These are phyloP conservation scores for Drepanosiphum platanoidis DNA, from an alignment of 2,888 invertebrate species.

Conservation along the genomic window DNA sequence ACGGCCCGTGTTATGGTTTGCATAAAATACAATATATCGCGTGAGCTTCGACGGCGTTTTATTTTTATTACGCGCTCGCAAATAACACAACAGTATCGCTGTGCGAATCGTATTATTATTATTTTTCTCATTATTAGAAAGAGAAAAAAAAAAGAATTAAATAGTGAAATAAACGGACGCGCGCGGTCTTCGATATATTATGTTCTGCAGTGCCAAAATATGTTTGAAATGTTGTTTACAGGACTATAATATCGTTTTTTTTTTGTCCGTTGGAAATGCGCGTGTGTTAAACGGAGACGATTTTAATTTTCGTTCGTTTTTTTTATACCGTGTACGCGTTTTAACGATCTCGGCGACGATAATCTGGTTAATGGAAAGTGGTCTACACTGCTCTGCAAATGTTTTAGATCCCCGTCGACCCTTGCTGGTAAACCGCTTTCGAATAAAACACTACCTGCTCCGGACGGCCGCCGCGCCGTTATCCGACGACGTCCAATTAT, in stretches of 20 bases:
- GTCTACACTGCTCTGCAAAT: not conserved
- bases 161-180: too few relatives aligned
- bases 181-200: too few relatives aligned
- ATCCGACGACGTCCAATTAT: constrained; percentile 53
- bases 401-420: not conserved
- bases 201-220: too few relatives aligned
- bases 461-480: not conserved
- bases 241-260: not conserved
- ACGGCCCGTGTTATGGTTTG: constrained; percentile 6
- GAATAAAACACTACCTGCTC: constrained; percentile 25
- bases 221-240: too few relatives aligned
- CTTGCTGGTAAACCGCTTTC: constrained; percentile 51
- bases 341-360: constrained; percentile 35
- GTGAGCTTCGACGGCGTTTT: not conserved
- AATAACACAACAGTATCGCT: too few relatives aligned
- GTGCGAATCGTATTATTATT: too few relatives aligned
- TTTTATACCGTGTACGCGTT: not conserved
- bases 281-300: not conserved
- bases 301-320: not conserved
- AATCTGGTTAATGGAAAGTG: constrained; percentile 41
- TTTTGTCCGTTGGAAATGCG: not conserved
- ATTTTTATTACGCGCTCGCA: not conserved
- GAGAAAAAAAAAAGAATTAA: too few relatives aligned
- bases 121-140: too few relatives aligned
- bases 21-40: constrained; percentile 21